Conservation (phyloP, 2,113 vertebrate species). For the Macrotus californicus region DNA sequence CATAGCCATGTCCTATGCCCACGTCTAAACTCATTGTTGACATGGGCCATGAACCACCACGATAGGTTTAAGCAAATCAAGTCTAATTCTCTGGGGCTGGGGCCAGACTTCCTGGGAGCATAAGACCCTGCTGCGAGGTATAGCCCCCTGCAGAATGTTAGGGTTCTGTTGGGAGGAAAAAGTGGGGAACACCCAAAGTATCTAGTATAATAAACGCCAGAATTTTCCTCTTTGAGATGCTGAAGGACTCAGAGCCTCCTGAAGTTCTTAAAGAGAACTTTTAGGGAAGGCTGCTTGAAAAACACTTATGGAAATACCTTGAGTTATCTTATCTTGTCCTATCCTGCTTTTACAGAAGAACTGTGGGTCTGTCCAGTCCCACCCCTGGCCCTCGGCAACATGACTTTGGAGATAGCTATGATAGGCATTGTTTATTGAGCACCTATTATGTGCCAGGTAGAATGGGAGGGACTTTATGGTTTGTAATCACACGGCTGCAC, state of each 20-base stretch:
- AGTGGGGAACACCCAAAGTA: background rate
- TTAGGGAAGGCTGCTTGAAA: background rate
- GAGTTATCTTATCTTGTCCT: background rate
- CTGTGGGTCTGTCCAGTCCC: background rate
- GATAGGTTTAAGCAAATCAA: background rate
- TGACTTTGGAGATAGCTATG: background rate
- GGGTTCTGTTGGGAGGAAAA: background rate
- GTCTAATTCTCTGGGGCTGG: background rate
- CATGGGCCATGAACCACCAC: background rate
- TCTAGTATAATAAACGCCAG: background rate
- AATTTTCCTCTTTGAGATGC: background rate
- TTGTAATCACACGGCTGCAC: background rate
- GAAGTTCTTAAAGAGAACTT: background rate
- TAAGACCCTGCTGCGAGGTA: background rate
- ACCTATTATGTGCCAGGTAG: background rate
- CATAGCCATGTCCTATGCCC: background rate
- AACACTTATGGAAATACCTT: background rate
- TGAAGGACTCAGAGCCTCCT: background rate
- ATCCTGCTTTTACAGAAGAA: background rate
- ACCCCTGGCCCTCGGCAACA: background rate
- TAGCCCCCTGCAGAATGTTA: background rate
- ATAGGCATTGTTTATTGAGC: background rate
- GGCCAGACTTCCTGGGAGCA: background rate
- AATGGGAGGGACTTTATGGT: background rate
- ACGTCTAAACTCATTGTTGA: background rate